A percentile compares a stretch with the other conserved stretches of the same genome.
These are phyloP conservation scores for Jacana jacana DNA, from an alignment of 2,113 vertebrate species.

Conservation along the genomic window DNA sequence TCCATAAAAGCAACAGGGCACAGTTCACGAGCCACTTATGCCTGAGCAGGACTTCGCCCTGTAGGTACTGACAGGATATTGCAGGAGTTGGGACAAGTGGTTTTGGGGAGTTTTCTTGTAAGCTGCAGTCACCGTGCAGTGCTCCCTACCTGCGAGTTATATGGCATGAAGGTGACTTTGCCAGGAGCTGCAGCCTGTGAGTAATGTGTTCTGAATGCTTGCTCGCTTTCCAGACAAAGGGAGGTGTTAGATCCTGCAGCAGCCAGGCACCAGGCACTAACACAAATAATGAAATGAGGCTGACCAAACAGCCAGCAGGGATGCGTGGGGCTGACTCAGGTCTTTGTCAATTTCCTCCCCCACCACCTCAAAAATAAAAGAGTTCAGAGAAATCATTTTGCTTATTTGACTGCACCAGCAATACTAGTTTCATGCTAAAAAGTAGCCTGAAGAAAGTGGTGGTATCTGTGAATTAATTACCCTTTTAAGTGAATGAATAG, in stretches of 20 bases:
- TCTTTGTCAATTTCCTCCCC: not conserved
- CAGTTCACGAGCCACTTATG: not conserved
- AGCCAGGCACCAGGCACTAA: not conserved
- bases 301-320: not conserved
- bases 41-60: fast-evolving
- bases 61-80: not conserved
- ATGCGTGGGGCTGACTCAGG: not conserved
- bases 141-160: not conserved
- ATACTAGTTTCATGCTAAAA: slow-evolving; percentile 6
- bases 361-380: not conserved
- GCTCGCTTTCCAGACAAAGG: not conserved
- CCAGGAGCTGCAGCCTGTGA: slow-evolving; percentile 32
- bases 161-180: slow-evolving; percentile 52
- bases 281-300: not conserved
- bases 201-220: slow-evolving; percentile 28
- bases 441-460: not conserved
- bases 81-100: not conserved
- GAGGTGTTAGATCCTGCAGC: slow-evolving; percentile 7
- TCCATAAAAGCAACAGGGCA: not conserved
- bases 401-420: not conserved
- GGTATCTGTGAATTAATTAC: slow-evolving; percentile 42
- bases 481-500: not conserved
- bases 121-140: not conserved
- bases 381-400: not conserved
- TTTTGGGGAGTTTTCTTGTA: not conserved